Conservation (phyloP, 2,888 invertebrate species). For the Perizoma affinitatum region DNA sequence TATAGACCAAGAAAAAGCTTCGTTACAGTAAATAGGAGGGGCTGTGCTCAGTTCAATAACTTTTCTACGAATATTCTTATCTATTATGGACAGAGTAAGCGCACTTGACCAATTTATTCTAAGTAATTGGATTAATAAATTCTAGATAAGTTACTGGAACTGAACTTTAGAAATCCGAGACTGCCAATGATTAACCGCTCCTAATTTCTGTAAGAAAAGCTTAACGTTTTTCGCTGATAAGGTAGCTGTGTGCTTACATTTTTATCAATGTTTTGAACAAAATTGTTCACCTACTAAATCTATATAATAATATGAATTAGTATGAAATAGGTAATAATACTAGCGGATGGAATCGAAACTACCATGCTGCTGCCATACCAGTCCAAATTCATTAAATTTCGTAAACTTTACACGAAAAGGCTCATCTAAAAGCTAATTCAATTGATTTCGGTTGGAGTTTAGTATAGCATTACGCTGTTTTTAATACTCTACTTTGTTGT, state of each 20-base stretch:
- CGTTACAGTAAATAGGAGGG: conserved; percentile 17
- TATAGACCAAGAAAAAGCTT: conserved; percentile 36
- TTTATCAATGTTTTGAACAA: background rate
- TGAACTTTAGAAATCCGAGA: background rate
- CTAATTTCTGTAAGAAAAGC: conserved; percentile 14
- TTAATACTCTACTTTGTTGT: too few relatives aligned
- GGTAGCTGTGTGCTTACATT: conserved; percentile 11
- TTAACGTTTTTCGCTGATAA: conserved; percentile 2
- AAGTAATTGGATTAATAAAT: background rate
- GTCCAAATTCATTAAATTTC: too few relatives aligned
- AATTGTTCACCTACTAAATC: background rate
- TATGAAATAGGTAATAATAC: conserved; percentile 9
- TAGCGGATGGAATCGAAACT: conserved; percentile 14
- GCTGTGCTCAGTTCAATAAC: conserved; percentile 2
- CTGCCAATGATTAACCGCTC: conserved; percentile 6
- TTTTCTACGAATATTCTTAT: background rate
- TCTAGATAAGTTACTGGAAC: background rate
- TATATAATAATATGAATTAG: too few relatives aligned
- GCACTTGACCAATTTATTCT: too few relatives aligned
- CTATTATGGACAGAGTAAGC: too few relatives aligned
- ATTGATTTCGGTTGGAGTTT: too few relatives aligned
- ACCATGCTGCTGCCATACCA: background rate
- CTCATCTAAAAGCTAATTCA: too few relatives aligned
- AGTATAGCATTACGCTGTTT: too few relatives aligned
- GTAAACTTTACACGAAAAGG: too few relatives aligned